phyloP scores from a whole-genome alignment of 2,888 invertebrate species.

The Drosophila heteroneura region DNA sequence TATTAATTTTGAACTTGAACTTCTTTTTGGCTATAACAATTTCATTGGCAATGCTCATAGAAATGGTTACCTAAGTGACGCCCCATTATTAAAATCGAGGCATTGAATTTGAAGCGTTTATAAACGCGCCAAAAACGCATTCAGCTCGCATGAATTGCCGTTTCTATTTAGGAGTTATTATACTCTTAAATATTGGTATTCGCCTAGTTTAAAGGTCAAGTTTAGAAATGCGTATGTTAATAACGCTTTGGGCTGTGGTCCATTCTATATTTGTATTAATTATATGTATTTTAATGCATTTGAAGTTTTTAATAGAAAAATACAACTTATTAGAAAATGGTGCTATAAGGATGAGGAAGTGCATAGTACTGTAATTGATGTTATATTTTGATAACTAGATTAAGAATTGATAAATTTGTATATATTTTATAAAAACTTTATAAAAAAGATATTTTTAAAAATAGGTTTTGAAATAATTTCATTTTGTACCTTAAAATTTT shows the following conservation, averaged over 20 bases:
- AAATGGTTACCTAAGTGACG: conserved; percentile 19
- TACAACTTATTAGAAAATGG: background rate
- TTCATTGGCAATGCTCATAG: conserved; percentile 41
- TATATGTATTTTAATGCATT: background rate
- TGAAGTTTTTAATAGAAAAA: background rate
- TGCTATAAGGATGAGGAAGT: background rate
- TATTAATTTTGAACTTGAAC: conserved; percentile 77
- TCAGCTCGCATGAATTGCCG: conserved; percentile 51
- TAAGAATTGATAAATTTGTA: background rate
- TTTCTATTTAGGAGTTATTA: conserved; percentile 21
- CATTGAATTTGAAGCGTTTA: conserved; percentile 46
- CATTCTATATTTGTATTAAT: background rate
- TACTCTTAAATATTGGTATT: conserved; percentile 11
- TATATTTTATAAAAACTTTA: background rate
- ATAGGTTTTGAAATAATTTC: background rate
- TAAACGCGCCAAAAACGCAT: conserved; percentile 46
- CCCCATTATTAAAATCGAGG: conserved; percentile 21
- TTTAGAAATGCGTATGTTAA: conserved; percentile 26
- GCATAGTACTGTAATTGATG: background rate
- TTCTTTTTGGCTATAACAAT: conserved; percentile 43
- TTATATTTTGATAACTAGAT: background rate
- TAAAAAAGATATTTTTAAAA: background rate
- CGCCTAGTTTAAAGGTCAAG: conserved; percentile 46
- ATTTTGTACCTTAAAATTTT: conserved; percentile 3
- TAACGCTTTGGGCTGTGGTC: conserved; percentile 10